These are phyloP conservation scores for Nephrotoma flavescens DNA, from an alignment of 2,888 invertebrate genomes.

Conservation along the genomic window DNA sequence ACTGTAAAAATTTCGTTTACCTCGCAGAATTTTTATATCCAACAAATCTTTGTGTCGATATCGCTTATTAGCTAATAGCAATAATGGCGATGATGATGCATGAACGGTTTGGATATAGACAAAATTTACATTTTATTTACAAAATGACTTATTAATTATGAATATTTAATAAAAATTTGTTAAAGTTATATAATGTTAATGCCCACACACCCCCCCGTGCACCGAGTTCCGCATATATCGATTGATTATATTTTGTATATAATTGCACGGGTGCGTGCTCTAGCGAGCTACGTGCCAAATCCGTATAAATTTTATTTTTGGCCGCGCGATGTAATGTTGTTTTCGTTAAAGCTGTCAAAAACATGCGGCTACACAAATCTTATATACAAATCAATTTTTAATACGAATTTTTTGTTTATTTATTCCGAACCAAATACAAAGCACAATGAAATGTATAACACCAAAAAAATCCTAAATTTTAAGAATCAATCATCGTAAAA, in stretches of 20 bases:
- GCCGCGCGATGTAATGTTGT: background rate
- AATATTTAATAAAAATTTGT: background rate
- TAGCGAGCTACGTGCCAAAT: background rate
- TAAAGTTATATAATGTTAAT: background rate
- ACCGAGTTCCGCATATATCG: background rate
- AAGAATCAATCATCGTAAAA: background rate
- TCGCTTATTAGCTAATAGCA: slow-evolving; percentile 18
- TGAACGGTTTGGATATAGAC: background rate
- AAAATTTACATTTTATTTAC: background rate
- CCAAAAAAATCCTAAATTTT: background rate
- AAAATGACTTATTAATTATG: background rate
- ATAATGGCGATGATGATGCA: background rate
- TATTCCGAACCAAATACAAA: background rate
- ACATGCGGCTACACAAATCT: background rate
- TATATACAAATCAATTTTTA: background rate
- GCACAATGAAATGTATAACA: background rate
- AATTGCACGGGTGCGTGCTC: background rate
- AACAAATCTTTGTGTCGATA: slow-evolving; percentile 34
- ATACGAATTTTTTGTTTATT: background rate
- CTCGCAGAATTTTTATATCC: slow-evolving; percentile 34
- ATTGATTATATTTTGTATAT: background rate
- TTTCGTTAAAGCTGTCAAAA: background rate
- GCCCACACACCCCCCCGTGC: background rate
- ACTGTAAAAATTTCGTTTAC: slow-evolving; percentile 18
- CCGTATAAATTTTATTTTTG: background rate